A percentile compares a stretch with the other conserved stretches of the same genome.
Evolutionary conservation across 2,797 vertebrate species (phyloP).

Genomic region (Coranthus polyacanthus): DNA sequence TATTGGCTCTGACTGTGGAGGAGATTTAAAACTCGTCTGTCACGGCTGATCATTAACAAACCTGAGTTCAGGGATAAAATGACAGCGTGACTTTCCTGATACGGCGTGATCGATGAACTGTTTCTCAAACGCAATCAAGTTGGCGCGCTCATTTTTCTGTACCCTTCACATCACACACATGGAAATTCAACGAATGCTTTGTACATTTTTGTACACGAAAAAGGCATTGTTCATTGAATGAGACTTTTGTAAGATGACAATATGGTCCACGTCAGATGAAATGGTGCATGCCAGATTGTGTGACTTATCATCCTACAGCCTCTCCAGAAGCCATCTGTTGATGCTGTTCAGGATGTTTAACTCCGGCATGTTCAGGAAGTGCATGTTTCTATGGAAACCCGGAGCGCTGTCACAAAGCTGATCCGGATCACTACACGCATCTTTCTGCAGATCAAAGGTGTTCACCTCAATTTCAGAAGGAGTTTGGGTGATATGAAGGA

Average conservation of each 20-base stretch:
- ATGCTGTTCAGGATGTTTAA: slow-evolving; percentile 53
- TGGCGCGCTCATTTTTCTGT: slow-evolving; percentile 18
- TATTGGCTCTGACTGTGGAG: slow-evolving; percentile 17
- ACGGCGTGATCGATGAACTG: slow-evolving; percentile 30
- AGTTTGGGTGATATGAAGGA: slow-evolving; percentile 60
- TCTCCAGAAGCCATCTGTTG: slow-evolving; percentile 59
- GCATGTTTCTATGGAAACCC: slow-evolving; percentile 75
- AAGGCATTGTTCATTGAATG: slow-evolving; percentile 1
- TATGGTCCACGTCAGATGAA: slow-evolving; percentile 48
- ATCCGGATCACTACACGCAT: slow-evolving; percentile 65
- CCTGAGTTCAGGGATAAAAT: slow-evolving; percentile 24
- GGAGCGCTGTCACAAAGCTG: slow-evolving; percentile 58
- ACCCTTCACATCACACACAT: neutral
- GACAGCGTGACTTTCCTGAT: slow-evolving; percentile 39
- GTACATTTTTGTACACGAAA: slow-evolving; percentile 8
- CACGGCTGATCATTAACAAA: slow-evolving; percentile 44
- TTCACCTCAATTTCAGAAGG: slow-evolving; percentile 78
- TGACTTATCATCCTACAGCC: slow-evolving; percentile 47
- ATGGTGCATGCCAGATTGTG: slow-evolving; percentile 52
- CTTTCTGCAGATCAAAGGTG: slow-evolving; percentile 73
- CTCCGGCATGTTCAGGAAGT: slow-evolving; percentile 21
- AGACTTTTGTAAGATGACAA: slow-evolving; percentile 42
- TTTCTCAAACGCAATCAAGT: slow-evolving; percentile 32
- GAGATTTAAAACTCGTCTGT: slow-evolving; percentile 37
- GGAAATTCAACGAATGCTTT: slow-evolving; percentile 24